phyloP scores from a whole-genome alignment of 2,797 vertebrate genomes.

The Schizothorax lantsangensis region DNA sequence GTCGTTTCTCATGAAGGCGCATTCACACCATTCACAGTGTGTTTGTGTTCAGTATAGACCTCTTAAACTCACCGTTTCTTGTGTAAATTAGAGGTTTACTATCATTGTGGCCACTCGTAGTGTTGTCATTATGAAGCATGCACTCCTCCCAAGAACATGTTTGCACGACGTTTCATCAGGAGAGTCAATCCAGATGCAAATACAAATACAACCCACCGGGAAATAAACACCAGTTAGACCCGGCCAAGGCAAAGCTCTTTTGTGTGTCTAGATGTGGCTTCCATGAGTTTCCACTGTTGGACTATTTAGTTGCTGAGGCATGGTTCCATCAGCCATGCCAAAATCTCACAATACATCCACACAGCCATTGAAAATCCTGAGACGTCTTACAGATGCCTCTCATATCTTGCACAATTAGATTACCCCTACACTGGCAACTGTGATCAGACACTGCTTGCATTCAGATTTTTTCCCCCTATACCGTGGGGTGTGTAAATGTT shows the following conservation, averaged over 20 bases:
- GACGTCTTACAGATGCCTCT: conserved; percentile 31
- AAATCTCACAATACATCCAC: conserved; percentile 44
- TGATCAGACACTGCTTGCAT: conserved; percentile 32
- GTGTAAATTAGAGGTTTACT: not conserved
- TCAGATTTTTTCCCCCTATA: not conserved
- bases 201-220: not conserved
- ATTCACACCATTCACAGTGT: not conserved
- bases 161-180: not conserved
- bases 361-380: conserved; percentile 18
- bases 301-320: conserved; percentile 15
- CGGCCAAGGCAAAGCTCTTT: not conserved
- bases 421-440: conserved; percentile 4
- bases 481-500: not conserved
- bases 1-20: not conserved
- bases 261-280: conserved; percentile 16
- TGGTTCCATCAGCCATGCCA: conserved; percentile 25
- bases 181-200: not conserved
- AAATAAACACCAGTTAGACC: not conserved
- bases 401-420: conserved; percentile 28
- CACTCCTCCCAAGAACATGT: not conserved
- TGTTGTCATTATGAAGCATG: not conserved
- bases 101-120: not conserved
- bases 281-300: conserved; percentile 1
- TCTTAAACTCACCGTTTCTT: not conserved
- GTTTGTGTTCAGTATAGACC: not conserved